A percentile compares a stretch with the other conserved stretches of the same genome.
These are phyloP conservation scores for Schrankia costaestrigalis DNA, from an alignment of 2,888 invertebrate species.

Conservation along the genomic window DNA sequence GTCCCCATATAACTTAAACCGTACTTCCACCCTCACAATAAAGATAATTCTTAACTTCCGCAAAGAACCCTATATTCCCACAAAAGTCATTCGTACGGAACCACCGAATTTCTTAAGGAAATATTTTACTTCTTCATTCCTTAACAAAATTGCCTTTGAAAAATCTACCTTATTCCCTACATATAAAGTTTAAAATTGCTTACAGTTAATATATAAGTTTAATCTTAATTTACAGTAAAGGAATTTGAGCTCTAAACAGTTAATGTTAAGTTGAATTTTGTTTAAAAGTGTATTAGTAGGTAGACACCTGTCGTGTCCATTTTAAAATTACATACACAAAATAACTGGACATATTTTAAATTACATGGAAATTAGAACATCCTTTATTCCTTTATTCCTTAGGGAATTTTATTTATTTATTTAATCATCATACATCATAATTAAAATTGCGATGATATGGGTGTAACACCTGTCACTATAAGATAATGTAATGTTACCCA, in stretches of 20 bases:
- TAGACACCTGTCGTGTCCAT: conserved; percentile 22
- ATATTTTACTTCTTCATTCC: conserved; percentile 11
- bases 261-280: fast-evolving
- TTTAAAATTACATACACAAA: conserved; percentile 22
- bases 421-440: no score
- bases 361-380: no score
- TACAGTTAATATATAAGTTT: neutral
- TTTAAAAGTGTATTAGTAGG: neutral
- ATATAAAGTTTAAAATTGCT: neutral
- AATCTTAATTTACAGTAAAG: neutral
- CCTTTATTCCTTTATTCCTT: no score
- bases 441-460: no score
- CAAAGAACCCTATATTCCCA: conserved; percentile 48
- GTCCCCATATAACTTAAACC: conserved; percentile 3
- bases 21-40: conserved; percentile 15
- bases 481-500: no score
- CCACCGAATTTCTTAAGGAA: conserved; percentile 31
- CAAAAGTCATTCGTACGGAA: conserved; percentile 48
- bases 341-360: no score
- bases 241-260: neutral
- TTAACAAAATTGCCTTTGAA: neutral
- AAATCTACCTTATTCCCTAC: neutral
- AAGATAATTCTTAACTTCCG: conserved; percentile 42
- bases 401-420: no score
- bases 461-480: no score